These are phyloP conservation scores for Tetragonisca angustula DNA, from an alignment of 2,888 invertebrate genomes.

Conservation along the genomic window DNA sequence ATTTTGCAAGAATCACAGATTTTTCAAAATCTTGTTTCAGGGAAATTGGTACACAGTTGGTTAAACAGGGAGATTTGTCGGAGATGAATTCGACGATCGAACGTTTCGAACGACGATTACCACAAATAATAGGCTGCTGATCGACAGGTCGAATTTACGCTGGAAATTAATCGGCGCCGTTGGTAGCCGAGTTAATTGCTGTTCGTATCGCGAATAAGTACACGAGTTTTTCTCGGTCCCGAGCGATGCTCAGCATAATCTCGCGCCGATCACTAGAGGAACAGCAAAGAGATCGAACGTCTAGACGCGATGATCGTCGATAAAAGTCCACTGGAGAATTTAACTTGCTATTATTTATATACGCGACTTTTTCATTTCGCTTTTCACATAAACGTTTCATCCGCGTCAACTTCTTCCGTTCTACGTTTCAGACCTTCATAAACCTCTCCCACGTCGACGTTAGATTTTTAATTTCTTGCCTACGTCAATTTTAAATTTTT, in stretches of 20 bases:
- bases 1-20: too few species aligned
- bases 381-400: not conserved
- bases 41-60: too few species aligned
- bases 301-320: not conserved
- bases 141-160: not conserved
- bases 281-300: not conserved
- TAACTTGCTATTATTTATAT: not conserved
- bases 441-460: too few species aligned
- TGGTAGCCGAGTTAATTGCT: not conserved
- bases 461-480: too few species aligned
- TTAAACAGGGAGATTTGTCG: too few species aligned
- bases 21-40: too few species aligned
- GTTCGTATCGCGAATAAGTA: not conserved
- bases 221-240: not conserved
- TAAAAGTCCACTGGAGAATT: not conserved
- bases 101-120: not conserved
- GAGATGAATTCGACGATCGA: too few species aligned
- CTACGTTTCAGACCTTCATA: too few species aligned
- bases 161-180: conserved; percentile 13
- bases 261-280: not conserved
- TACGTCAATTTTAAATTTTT: too few species aligned
- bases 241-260: not conserved
- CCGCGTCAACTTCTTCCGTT: not conserved
- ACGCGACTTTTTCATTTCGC: not conserved
- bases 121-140: not conserved